A percentile compares a stretch with the other conserved stretches of the same genome.
Evolutionary conservation across 2,888 invertebrate species (phyloP).

Genomic region (Chymomyza procnemis): DNA sequence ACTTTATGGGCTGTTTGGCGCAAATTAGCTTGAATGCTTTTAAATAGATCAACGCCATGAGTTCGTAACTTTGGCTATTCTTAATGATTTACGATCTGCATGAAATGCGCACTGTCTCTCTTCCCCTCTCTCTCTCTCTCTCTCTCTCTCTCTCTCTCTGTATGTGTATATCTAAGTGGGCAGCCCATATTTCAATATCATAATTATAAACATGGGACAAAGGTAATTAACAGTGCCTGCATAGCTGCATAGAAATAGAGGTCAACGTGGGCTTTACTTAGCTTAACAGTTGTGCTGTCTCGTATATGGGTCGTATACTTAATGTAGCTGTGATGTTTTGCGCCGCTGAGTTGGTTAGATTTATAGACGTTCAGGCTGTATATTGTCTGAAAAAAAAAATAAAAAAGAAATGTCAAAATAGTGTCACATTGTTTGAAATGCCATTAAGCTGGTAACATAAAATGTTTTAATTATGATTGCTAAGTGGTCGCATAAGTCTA

Average conservation of each 20-base stretch:
- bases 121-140: too few species aligned
- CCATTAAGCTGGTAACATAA: not conserved
- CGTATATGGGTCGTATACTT: not conserved
- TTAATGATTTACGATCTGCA: not conserved
- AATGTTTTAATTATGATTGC: not conserved
- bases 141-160: too few species aligned
- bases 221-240: not conserved
- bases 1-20: not conserved
- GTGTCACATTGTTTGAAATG: not conserved
- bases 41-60: not conserved
- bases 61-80: not conserved
- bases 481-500: too few species aligned
- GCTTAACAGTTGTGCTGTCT: not conserved
- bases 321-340: not conserved
- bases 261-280: not conserved
- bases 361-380: too few species aligned
- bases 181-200: not conserved
- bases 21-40: not conserved
- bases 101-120: not conserved
- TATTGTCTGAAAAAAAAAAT: too few species aligned
- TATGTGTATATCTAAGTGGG: not conserved
- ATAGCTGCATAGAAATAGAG: not conserved
- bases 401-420: not conserved
- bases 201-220: not conserved
- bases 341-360: too few species aligned